Evolutionary conservation across 2,888 invertebrate genomes (phyloP), one percentile per base, ranked within the genome.

Genomic region (Nemotelus pantherinus): DNA sequence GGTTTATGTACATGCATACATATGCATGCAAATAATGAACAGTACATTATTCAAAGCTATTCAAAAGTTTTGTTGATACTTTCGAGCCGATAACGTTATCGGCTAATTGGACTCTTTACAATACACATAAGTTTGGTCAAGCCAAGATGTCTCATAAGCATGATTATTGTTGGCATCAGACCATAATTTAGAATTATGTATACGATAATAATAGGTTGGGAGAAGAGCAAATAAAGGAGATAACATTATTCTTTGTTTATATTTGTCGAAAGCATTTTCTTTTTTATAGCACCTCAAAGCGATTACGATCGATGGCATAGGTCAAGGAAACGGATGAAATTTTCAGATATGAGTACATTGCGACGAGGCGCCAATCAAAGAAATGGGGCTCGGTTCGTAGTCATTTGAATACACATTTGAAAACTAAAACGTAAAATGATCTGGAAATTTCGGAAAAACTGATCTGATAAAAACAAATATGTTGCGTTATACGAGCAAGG

Each of bases 191-290:
- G 6, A 63, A 63, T 39, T 47, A 65, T 47, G 45, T 45, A 65
- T 65, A 9, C 47, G 43, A 45, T 47, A 41, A 65, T 65, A 45
- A 65, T 65, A 45, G 45, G 65, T 6, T 45, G 44, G 25, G 25
- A 25, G 25, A 25, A 25, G 44, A 45, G 65, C 47, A 65, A 45
- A 45, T 5, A 65, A 4, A 44, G 65, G 41, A 44, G 65, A 65
- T 44, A n/a, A 65, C 43, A 63, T 63, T 65, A 65, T 65, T 65
- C 47, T 65, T 65, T 65, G 65, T 65, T 65, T 65, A 65, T 65
- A 65, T 47, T 65, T 65, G 4, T 65, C 47, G 65, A 65, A 65
- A 65, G 65, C 47, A n/a, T 39, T 45, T 65, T 45, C 10, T 47
- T 7, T 9, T 65, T 65, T 65, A 7, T 65, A 45, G 44, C 65